Conservation (phyloP, 2,888 invertebrate genomes). For the Melipona bicolor region DNA sequence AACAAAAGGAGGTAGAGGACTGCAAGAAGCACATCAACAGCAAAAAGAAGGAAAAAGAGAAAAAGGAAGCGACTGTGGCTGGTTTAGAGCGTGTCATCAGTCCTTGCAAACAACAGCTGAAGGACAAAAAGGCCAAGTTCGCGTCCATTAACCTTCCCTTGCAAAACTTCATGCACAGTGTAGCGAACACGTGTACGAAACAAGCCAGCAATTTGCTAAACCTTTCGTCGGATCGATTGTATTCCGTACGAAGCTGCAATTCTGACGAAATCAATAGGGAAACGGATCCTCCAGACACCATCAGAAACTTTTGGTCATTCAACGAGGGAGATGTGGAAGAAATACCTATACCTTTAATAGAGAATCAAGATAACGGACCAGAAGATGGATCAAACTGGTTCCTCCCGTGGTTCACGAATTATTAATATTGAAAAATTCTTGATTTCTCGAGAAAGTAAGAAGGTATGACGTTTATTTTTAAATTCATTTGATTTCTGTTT, state of each 20-base stretch:
- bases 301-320: background rate
- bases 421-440: background rate
- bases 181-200: background rate
- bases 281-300: rapidly evolving
- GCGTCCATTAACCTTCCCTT: background rate
- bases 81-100: slow-evolving; percentile 33
- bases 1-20: slow-evolving; percentile 52
- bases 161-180: background rate
- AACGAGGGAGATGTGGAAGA: background rate
- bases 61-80: background rate
- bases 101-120: slow-evolving; percentile 32
- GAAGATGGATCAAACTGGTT: background rate
- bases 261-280: background rate
- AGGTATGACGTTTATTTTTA: background rate
- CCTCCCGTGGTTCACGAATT: slow-evolving; percentile 6
- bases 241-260: slow-evolving; percentile 4
- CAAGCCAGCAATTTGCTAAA: background rate
- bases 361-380: background rate
- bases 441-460: background rate
- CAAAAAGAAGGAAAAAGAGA: background rate
- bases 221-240: slow-evolving; percentile 29
- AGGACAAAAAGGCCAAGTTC: background rate
- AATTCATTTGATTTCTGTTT: background rate
- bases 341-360: background rate
- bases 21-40: slow-evolving; percentile 46